Conservation (phyloP, 92 coral and sea anemone genomes). For the Diadumene lineata region DNA sequence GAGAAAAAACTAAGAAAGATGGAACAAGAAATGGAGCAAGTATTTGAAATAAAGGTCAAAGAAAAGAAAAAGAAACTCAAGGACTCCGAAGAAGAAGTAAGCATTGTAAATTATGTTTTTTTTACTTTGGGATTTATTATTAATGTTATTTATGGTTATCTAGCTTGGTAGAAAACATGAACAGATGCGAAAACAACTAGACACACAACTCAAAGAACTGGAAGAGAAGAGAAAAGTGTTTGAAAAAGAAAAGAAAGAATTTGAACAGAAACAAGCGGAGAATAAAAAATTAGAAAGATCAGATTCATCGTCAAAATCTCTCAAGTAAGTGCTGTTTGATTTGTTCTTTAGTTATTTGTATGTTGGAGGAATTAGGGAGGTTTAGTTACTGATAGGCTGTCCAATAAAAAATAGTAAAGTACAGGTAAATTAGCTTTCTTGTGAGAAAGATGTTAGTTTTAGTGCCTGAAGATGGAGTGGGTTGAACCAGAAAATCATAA, state of each 20-base stretch:
- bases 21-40: constrained; percentile 98
- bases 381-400: background rate
- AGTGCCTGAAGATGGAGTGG: no score
- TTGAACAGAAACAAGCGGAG: constrained; percentile 68
- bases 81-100: constrained; percentile 97
- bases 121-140: background rate
- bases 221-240: constrained; percentile 93
- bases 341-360: no score
- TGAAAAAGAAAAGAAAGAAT: constrained; percentile 76
- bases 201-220: constrained; percentile 86
- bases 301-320: constrained; percentile 81
- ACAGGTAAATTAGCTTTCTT: no score
- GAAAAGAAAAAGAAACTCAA: constrained; percentile 97
- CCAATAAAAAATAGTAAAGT: no score
- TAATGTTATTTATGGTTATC: background rate
- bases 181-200: constrained; percentile 90
- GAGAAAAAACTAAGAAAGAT: constrained; percentile 88
- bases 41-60: constrained; percentile 96
- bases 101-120: background rate
- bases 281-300: constrained; percentile 76
- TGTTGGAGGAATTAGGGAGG: background rate
- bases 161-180: constrained; percentile 95
- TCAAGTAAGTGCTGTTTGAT: constrained; percentile 62
- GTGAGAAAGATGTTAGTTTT: no score
- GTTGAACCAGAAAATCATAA: no score